phyloP scores from a whole-genome alignment of 2,797 vertebrate genomes.

The Chelmon rostratus region DNA sequence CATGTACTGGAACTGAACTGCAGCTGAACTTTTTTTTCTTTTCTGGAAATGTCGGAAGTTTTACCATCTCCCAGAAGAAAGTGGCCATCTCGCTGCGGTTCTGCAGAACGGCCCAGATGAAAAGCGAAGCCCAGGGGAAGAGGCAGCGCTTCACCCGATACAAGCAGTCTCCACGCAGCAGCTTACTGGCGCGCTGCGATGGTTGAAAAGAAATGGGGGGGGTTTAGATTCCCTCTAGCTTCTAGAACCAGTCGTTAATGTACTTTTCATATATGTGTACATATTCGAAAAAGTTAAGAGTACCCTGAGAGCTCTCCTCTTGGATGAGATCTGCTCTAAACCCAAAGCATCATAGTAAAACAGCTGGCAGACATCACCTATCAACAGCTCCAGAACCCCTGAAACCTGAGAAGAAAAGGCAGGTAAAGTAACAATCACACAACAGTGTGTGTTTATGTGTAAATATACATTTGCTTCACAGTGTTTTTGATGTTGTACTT shows the following conservation, averaged over 20 bases:
- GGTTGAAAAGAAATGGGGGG: background rate
- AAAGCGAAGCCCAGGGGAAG: conserved; percentile 89
- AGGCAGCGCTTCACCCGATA: conserved; percentile 71
- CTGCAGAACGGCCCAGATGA: conserved; percentile 93
- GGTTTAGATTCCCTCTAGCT: background rate
- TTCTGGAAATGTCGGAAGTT: background rate
- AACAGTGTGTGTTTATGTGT: background rate
- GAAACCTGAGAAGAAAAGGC: conserved; percentile 79
- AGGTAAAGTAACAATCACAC: background rate
- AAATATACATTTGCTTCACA: background rate
- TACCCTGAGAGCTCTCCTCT: conserved; percentile 81
- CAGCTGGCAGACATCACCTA: conserved; percentile 88
- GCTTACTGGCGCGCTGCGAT: conserved; percentile 54
- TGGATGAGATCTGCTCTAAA: conserved; percentile 62
- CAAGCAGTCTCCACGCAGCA: conserved; percentile 59
- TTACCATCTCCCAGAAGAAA: conserved; percentile 96
- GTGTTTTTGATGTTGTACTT: background rate
- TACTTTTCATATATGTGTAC: background rate
- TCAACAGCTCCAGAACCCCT: conserved; percentile 84
- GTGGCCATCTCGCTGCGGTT: conserved; percentile 91
- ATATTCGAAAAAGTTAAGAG: background rate
- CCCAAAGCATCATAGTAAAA: conserved; percentile 82
- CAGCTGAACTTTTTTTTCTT: background rate
- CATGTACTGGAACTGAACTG: too few species aligned
- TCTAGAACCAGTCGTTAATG: background rate